Percentiles rank a stretch among this genome's conserved stretches.
Evolutionary conservation across 2,888 invertebrate species (phyloP).

Genomic region (Dioctria linearis): DNA sequence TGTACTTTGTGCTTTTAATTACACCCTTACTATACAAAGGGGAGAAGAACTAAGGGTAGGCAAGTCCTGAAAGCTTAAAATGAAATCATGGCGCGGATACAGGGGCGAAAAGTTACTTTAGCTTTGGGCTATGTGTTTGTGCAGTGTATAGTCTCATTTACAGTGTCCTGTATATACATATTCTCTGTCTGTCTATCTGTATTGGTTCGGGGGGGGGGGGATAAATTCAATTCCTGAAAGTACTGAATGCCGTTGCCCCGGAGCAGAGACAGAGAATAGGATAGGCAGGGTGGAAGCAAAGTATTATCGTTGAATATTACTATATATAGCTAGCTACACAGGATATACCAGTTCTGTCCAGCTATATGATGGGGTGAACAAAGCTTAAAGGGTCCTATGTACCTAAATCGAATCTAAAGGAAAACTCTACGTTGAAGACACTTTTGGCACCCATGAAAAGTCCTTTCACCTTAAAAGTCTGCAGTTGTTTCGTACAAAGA

Average conservation of each 20-base stretch:
- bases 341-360: slow-evolving; percentile 35
- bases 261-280: background rate
- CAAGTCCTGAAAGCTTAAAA: slow-evolving; percentile 26
- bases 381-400: slow-evolving; percentile 2
- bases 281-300: background rate
- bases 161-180: too few relatives aligned
- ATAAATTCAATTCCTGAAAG: slow-evolving; percentile 45
- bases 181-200: slow-evolving; percentile 6
- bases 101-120: slow-evolving; percentile 35
- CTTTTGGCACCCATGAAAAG: slow-evolving; percentile 17
- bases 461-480: slow-evolving; percentile 35
- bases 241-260: background rate
- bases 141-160: slow-evolving; percentile 11
- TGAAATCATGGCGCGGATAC: slow-evolving; percentile 21
- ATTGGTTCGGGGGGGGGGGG: background rate
- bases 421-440: background rate
- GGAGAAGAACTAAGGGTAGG: slow-evolving; percentile 9
- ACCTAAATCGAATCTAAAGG: background rate
- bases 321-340: background rate
- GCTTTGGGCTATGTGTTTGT: slow-evolving; percentile 35
- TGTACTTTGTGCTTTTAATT: slow-evolving; percentile 53
- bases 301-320: slow-evolving; percentile 11
- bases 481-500: slow-evolving; percentile 36
- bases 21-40: slow-evolving; percentile 21
- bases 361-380: slow-evolving; percentile 17